Conservation (phyloP, 2,888 invertebrate genomes). For the Bugulina stolonifera region DNA sequence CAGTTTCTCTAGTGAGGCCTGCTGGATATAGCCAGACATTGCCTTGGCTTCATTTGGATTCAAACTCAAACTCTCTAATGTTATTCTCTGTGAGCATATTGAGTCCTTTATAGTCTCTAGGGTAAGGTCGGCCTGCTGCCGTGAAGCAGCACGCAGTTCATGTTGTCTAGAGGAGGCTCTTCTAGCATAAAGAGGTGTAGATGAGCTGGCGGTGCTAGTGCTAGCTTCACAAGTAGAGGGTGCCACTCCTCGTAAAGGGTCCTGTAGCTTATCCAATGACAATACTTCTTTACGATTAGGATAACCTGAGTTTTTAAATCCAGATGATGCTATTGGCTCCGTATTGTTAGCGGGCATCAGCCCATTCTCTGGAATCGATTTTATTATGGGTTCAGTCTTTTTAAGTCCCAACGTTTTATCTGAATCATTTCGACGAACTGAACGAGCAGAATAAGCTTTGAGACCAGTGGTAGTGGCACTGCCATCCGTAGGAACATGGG, state of each 20-base stretch:
- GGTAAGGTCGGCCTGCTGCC: conserved; percentile 22
- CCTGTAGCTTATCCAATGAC: conserved; percentile 26
- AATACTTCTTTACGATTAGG: conserved; percentile 5
- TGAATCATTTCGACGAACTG: not conserved
- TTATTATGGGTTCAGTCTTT: not conserved
- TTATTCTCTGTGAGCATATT: conserved; percentile 28
- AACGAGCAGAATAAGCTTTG: not conserved
- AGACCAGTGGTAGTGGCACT: not conserved
- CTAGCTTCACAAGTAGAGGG: not conserved
- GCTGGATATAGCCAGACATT: conserved; percentile 47
- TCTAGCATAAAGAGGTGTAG: not conserved
- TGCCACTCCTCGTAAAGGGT: conserved; percentile 19
- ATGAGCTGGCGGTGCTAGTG: not conserved
- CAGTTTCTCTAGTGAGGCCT: conserved; percentile 47
- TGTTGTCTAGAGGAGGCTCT: not conserved
- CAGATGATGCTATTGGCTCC: not conserved
- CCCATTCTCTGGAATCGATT: conserved; percentile 13
- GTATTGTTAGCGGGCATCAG: not conserved
- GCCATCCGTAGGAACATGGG: not conserved
- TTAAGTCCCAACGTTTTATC: not conserved
- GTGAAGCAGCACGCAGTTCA: not conserved
- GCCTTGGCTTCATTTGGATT: conserved; percentile 43
- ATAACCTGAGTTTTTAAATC: not conserved
- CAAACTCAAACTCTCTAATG: conserved; percentile 43
- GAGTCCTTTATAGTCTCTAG: conserved; percentile 12